Evolutionary conservation across 1,140 invertebrate genomes (phyloP), one percentile per base, ranked within the genome.

Genomic region (Drosophila littoralis): DNA sequence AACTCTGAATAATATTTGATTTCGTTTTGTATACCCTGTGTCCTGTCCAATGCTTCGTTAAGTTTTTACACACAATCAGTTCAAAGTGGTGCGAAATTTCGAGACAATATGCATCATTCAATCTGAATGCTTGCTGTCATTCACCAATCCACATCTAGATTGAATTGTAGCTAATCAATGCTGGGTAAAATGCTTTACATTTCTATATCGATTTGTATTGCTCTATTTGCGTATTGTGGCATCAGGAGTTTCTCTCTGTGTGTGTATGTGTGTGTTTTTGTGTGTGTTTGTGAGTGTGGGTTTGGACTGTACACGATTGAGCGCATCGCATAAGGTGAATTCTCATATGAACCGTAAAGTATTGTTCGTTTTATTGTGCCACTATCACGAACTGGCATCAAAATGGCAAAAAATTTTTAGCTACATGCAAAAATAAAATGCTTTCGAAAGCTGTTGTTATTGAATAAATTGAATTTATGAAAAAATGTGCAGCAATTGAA

Each of bases 41-140:
- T 12, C 35, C 57, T 28, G 33, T 15, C 40, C 40, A 33, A 46
- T 54, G 46, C 40, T 28, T 59, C 40, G 33, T 54, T 22, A 50
- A 57, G 69, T 65, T 72, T 60, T 65, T n/a, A 73, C 64, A 68
- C 64, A 60, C 64, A 58, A 73, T 75, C 50, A 12, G 65, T 35
- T 55, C 32, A 28, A 46, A 38, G 48, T 10, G 38, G 6, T 64
- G n/a, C 2, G 9, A 43, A 51, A 52, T 42, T 61, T 38, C 8
- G 28, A 46, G 9, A 36, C 33, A 61, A 48, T 42, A 42, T 28
- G 22, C 22, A 45, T 12, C 55, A 45, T 45, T 59, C 55, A 17
- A 15, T 17, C 28, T 33, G 32, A 7, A 35, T 59, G 40, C 42
- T 45, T 6, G n/a, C 28, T 43, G 22, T 45, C 57, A 45, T 45